Conservation (phyloP, 2,113 vertebrate species). For the Heptranchias perlo region DNA sequence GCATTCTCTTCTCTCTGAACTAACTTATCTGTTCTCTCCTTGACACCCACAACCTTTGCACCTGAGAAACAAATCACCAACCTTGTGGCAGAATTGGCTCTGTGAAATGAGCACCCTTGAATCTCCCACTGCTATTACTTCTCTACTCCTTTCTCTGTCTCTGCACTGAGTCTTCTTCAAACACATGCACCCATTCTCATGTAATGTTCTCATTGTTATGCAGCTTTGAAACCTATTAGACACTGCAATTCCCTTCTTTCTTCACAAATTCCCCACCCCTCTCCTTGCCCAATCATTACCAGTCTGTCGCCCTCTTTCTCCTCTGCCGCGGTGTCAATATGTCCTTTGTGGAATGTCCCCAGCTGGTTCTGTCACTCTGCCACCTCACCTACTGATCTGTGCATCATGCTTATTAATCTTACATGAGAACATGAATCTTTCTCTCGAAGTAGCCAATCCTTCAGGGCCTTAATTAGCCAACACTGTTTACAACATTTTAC, state of each 20-base stretch:
- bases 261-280: not conserved
- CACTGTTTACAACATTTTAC: constrained; percentile 3
- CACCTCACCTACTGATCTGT: constrained; percentile 1
- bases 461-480: not conserved
- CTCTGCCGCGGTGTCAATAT: not conserved
- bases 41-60: not conserved
- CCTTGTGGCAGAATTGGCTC: not conserved
- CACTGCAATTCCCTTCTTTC: not conserved
- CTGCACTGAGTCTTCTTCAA: not conserved
- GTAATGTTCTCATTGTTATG: not conserved
- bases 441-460: not conserved
- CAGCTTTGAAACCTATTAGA: not conserved
- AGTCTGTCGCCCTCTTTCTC: not conserved
- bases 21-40: not conserved
- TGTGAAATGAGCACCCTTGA: not conserved
- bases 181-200: not conserved
- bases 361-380: not conserved
- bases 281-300: not conserved
- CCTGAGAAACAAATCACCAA: not conserved
- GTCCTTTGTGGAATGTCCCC: not conserved
- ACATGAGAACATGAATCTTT: not conserved
- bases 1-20: not conserved
- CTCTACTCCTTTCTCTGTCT: not conserved
- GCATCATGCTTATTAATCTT: not conserved
- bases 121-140: not conserved